A percentile compares a stretch with the other conserved stretches of the same genome.
Conservation (phyloP, 2,113 vertebrate genomes). For the Hepsetus odoe region DNA sequence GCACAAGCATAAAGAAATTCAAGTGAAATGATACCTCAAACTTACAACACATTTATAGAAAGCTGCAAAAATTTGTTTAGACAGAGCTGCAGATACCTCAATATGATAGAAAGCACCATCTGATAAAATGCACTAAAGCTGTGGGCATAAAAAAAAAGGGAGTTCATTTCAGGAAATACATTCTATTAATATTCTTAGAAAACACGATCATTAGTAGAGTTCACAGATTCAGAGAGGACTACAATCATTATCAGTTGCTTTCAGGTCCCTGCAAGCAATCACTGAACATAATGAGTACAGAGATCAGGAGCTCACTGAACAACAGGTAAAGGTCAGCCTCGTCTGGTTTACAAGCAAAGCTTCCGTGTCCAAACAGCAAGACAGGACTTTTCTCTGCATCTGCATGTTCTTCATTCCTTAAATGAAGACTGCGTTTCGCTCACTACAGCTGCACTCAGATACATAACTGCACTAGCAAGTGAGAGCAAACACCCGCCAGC, state of each 20-base stretch:
- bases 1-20: too few relatives aligned
- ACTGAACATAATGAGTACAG: background rate
- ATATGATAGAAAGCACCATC: too few relatives aligned
- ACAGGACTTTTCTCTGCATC: background rate
- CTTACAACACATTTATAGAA: too few relatives aligned
- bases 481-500: conserved; percentile 18
- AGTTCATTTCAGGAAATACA: background rate
- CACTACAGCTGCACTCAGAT: conserved; percentile 26
- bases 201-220: background rate
- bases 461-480: conserved; percentile 22
- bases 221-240: background rate
- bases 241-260: background rate
- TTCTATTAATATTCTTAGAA: background rate
- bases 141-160: background rate
- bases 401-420: background rate
- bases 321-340: conserved; percentile 13
- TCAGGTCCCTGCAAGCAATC: background rate
- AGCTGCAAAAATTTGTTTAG: too few relatives aligned
- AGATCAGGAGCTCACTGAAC: conserved; percentile 1
- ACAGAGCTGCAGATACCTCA: too few relatives aligned
- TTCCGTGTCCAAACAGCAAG: conserved; percentile 3
- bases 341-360: background rate
- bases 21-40: too few relatives aligned
- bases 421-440: background rate
- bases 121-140: background rate